phyloP scores from a whole-genome alignment of 2,888 invertebrate species.

The Ctenicera cuprea region DNA sequence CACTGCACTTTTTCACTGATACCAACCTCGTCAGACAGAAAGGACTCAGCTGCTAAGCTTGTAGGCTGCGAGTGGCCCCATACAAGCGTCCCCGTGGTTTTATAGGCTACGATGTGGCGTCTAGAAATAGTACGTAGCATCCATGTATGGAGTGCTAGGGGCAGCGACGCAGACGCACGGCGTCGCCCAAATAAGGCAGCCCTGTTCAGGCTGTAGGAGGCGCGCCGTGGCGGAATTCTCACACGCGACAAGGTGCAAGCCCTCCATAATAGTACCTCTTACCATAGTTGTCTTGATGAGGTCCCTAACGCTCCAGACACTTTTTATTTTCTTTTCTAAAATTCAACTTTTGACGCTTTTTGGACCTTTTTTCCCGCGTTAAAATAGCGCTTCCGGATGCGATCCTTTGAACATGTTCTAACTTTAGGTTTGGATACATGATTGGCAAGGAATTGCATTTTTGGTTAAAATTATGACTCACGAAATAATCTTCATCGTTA shows the following conservation, averaged over 20 bases:
- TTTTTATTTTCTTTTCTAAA: constrained; percentile 37
- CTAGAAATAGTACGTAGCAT: constrained; percentile 69
- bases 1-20: constrained; percentile 52
- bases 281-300: constrained; percentile 46
- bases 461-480: not conserved
- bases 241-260: constrained; percentile 53
- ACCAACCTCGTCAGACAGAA: constrained; percentile 60
- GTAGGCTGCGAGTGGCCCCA: constrained; percentile 64
- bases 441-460: not conserved
- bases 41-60: constrained; percentile 65
- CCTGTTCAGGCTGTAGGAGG: constrained; percentile 57
- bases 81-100: constrained; percentile 56
- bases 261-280: constrained; percentile 56
- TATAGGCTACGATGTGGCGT: constrained; percentile 64
- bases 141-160: constrained; percentile 71
- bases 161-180: constrained; percentile 70
- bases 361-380: constrained; percentile 3
- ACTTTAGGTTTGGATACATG: not conserved
- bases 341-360: constrained; percentile 19
- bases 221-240: constrained; percentile 55
- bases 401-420: not conserved
- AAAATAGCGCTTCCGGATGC: constrained; percentile 25
- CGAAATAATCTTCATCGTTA: not conserved
- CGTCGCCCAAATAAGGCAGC: constrained; percentile 72
- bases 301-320: constrained; percentile 26